Evolutionary conservation across 2,888 invertebrate species (phyloP).

Genomic region (Erebia palarica): DNA sequence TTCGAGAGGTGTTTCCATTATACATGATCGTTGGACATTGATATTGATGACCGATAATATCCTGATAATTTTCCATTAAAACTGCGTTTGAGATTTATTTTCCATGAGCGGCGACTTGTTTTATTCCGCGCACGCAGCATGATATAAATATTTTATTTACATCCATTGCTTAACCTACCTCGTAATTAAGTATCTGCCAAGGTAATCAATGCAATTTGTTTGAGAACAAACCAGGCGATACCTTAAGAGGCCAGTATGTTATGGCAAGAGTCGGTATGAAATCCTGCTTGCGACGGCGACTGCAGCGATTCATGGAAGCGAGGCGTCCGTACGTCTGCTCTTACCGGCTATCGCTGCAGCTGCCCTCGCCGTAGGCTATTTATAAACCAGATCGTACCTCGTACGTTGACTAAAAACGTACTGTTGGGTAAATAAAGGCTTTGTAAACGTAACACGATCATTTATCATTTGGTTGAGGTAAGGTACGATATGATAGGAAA

Average conservation of each 20-base stretch:
- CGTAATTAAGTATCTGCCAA: slow-evolving; percentile 42
- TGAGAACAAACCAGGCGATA: slow-evolving; percentile 37
- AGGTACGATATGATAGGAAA: slow-evolving; percentile 17
- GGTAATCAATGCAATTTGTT: slow-evolving; percentile 44
- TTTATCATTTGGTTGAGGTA: slow-evolving; percentile 28
- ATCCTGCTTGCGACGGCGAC: slow-evolving; percentile 40
- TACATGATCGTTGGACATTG: slow-evolving; percentile 10
- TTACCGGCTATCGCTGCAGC: slow-evolving; percentile 62
- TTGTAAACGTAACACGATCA: slow-evolving; percentile 28
- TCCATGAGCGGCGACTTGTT: slow-evolving; percentile 31
- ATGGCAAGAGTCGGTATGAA: slow-evolving; percentile 37
- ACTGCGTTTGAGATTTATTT: slow-evolving; percentile 28
- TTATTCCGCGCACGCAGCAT: slow-evolving; percentile 29
- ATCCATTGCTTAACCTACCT: slow-evolving; percentile 40
- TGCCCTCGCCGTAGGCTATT: slow-evolving; percentile 72
- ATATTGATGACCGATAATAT: slow-evolving; percentile 22
- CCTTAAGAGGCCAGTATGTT: slow-evolving; percentile 40
- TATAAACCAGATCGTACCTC: slow-evolving; percentile 73
- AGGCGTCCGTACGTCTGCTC: slow-evolving; percentile 76
- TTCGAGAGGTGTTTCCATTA: slow-evolving; percentile 1
- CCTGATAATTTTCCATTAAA: slow-evolving; percentile 37
- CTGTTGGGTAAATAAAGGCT: slow-evolving; percentile 33
- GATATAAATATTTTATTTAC: slow-evolving; percentile 40
- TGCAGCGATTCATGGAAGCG: slow-evolving; percentile 66
- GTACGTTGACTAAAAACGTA: slow-evolving; percentile 60